Percentiles rank a stretch among this genome's conserved stretches.
These are phyloP conservation scores for Lepidotrigona ventralis DNA, from an alignment of 1,140 invertebrate species.

Conservation along the genomic window DNA sequence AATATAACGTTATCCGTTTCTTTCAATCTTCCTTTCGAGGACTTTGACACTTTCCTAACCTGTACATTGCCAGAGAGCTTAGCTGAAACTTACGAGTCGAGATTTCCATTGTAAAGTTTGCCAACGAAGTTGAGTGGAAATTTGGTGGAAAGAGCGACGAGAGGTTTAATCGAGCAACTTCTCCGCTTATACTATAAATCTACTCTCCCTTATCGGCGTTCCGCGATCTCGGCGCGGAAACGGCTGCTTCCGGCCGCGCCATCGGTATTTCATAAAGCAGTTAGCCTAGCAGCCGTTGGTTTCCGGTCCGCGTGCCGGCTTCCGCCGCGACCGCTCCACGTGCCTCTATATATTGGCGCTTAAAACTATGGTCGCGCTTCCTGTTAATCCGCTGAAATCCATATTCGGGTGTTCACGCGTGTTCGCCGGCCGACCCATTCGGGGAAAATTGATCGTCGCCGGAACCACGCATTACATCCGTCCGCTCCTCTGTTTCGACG, in stretches of 20 bases:
- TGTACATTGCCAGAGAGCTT: background rate
- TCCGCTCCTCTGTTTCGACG: background rate
- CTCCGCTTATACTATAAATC: slow-evolving; percentile 29
- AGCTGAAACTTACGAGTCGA: background rate
- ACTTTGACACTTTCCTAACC: background rate
- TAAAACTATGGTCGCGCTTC: slow-evolving; percentile 36
- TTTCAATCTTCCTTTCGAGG: background rate
- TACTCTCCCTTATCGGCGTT: slow-evolving; percentile 30
- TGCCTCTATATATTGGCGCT: slow-evolving; percentile 18
- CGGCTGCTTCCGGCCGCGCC: slow-evolving; percentile 19
- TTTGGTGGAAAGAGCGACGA: background rate
- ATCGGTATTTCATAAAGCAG: slow-evolving; percentile 49
- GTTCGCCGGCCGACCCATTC: background rate
- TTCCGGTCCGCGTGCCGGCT: slow-evolving; percentile 18
- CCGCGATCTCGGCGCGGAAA: slow-evolving; percentile 32
- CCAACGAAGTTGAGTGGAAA: background rate
- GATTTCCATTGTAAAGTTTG: background rate
- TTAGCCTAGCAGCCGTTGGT: slow-evolving; percentile 29
- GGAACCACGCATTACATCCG: slow-evolving; percentile 8
- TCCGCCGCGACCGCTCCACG: background rate
- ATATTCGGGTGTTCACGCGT: slow-evolving; percentile 36
- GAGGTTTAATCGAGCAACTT: slow-evolving; percentile 34
- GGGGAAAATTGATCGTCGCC: slow-evolving; percentile 22
- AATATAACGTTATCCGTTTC: background rate
- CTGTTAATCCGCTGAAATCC: slow-evolving; percentile 38